phyloP scores from a whole-genome alignment of 2,113 vertebrate species.

The Melierax canorus region DNA sequence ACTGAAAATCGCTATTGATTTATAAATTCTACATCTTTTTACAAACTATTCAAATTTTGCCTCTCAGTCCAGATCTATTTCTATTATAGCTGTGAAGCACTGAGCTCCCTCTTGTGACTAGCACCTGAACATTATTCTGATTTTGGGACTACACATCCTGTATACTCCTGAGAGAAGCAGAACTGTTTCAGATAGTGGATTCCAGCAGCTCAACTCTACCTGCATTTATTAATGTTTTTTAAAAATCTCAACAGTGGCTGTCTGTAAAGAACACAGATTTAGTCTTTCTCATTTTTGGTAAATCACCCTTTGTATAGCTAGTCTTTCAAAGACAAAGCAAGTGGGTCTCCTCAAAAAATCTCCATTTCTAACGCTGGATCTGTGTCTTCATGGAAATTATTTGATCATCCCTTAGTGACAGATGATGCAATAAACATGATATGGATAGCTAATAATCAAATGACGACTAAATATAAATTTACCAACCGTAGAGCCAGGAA shows the following conservation, averaged over 20 bases:
- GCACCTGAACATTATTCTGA: slow-evolving; percentile 28
- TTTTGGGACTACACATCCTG: background rate
- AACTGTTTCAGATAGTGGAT: background rate
- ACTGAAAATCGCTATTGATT: background rate
- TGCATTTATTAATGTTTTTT: background rate
- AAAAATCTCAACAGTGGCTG: background rate
- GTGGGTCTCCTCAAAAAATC: background rate
- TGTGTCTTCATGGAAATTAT: background rate
- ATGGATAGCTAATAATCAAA: background rate
- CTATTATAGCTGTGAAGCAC: background rate
- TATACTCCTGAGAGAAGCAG: background rate
- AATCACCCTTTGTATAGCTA: background rate
- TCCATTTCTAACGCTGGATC: background rate
- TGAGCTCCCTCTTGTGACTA: slow-evolving; percentile 68
- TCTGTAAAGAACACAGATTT: background rate
- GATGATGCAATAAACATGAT: background rate
- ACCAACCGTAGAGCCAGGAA: background rate
- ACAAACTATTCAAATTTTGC: background rate
- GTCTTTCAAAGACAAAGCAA: background rate
- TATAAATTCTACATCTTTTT: background rate
- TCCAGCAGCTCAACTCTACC: background rate
- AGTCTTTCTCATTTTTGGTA: background rate
- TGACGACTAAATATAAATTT: slow-evolving; percentile 4
- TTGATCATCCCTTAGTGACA: background rate
- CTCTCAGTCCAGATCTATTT: background rate